Percentiles rank a stretch among this genome's conserved stretches.
Evolutionary conservation across 2,888 invertebrate species (phyloP).

Genomic region (Rhodophaea formosa): DNA sequence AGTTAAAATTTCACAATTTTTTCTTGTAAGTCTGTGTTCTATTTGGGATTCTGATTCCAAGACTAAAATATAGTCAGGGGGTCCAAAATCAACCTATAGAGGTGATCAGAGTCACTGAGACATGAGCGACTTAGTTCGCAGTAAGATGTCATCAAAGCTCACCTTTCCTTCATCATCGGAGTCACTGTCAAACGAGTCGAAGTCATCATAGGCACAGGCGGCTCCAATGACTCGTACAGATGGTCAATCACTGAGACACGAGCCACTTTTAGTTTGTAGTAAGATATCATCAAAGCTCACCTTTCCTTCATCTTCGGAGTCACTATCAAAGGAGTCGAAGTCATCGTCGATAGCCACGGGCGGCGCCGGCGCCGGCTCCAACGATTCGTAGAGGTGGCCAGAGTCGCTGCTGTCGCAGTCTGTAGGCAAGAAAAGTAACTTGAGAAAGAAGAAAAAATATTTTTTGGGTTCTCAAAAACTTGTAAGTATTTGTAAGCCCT

Average conservation of each 20-base stretch:
- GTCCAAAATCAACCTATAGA: too few relatives aligned
- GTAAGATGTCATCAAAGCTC: too few relatives aligned
- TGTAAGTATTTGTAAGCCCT: too few relatives aligned
- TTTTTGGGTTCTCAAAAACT: background rate
- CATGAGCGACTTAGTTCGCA: too few relatives aligned
- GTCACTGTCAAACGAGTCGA: constrained; percentile 87
- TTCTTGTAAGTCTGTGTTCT: too few relatives aligned
- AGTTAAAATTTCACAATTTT: too few relatives aligned
- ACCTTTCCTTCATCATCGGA: constrained; percentile 76
- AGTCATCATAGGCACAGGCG: constrained; percentile 75
- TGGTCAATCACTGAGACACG: too few relatives aligned
- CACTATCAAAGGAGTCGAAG: constrained; percentile 87
- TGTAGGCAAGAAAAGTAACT: constrained; percentile 45
- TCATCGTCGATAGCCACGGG: constrained; percentile 73
- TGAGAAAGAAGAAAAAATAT: constrained; percentile 18
- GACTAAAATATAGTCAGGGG: too few relatives aligned
- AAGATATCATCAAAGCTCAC: background rate
- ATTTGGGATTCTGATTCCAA: too few relatives aligned
- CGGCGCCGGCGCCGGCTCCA: constrained; percentile 60
- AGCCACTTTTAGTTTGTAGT: too few relatives aligned
- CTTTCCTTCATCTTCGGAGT: constrained; percentile 79
- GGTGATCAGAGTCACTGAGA: too few relatives aligned
- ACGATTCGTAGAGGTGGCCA: constrained; percentile 86
- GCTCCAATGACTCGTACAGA: constrained; percentile 84
- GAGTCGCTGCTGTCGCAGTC: constrained; percentile 84